These are phyloP conservation scores for Channa maculata DNA, from an alignment of 2,113 vertebrate species.

Conservation along the genomic window DNA sequence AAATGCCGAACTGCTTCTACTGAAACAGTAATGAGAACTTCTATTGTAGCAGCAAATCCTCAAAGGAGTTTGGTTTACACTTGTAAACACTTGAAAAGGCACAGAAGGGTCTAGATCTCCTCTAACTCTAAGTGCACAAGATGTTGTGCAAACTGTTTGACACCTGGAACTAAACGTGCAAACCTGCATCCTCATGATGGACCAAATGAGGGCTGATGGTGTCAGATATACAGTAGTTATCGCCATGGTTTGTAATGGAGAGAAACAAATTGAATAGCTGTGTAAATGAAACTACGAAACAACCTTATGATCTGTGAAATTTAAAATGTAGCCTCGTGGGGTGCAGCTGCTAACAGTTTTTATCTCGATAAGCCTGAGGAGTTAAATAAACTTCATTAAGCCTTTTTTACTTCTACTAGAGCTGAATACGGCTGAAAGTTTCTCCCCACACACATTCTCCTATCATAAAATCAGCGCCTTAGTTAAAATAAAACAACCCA, in stretches of 20 bases:
- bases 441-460: constrained; percentile 26
- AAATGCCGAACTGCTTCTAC: constrained; percentile 31
- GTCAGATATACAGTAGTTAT: constrained; percentile 42
- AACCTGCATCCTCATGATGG: constrained; percentile 9
- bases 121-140: constrained; percentile 43
- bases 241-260: constrained; percentile 43
- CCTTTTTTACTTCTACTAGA: constrained; percentile 36
- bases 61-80: constrained; percentile 43
- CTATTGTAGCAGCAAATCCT: constrained; percentile 29
- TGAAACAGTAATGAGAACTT: constrained; percentile 59
- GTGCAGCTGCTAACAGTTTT: constrained; percentile 74
- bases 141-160: neutral
- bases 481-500: constrained; percentile 44
- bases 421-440: constrained; percentile 54
- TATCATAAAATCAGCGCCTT: constrained; percentile 51
- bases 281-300: constrained; percentile 61
- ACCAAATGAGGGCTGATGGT: constrained; percentile 50
- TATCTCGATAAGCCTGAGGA: constrained; percentile 72
- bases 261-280: constrained; percentile 66
- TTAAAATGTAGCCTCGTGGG: constrained; percentile 67
- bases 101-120: constrained; percentile 6
- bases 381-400: constrained; percentile 77
- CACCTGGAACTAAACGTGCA: too few species aligned
- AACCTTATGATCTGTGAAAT: constrained; percentile 75
- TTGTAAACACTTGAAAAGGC: constrained; percentile 50